Conservation (phyloP, 1,140 invertebrate species). For the Ganaspis sp. region DNA sequence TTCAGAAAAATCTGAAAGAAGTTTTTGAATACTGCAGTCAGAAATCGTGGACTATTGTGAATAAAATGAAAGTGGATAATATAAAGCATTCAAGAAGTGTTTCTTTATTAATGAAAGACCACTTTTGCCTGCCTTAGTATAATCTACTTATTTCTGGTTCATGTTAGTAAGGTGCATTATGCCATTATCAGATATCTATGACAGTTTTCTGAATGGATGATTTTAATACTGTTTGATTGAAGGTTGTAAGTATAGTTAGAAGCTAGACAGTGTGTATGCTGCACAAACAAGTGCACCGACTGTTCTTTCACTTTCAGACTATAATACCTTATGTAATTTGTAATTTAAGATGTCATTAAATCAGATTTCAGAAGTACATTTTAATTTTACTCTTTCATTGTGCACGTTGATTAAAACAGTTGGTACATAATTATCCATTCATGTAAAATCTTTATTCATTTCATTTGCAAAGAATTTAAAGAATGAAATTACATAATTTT, state of each 20-base stretch:
- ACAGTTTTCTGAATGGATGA: conserved; percentile 22
- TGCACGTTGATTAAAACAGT: not conserved
- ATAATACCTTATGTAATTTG: conserved; percentile 11
- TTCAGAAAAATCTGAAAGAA: no score
- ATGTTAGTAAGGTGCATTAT: not conserved
- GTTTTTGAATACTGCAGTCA: no score
- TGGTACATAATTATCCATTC: not conserved
- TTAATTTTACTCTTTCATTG: not conserved
- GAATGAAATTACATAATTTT: no score
- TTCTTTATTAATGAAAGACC: not conserved
- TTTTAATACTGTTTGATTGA: conserved; percentile 21
- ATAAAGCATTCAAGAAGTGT: not conserved
- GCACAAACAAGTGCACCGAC: conserved; percentile 9
- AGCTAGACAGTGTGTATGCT: not conserved
- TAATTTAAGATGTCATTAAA: conserved; percentile 3
- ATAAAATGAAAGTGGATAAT: no score
- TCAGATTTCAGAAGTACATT: not conserved
- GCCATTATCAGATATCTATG: conserved; percentile 12
- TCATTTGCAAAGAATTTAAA: no score
- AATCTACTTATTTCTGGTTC: conserved; percentile 10
- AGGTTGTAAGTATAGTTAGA: not conserved
- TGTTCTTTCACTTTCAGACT: conserved; percentile 18
- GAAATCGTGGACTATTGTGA: no score
- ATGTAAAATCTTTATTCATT: no score
- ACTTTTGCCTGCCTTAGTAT: not conserved